phyloP scores from a whole-genome alignment of 1,140 invertebrate species.

The Batillaria attramentaria region DNA sequence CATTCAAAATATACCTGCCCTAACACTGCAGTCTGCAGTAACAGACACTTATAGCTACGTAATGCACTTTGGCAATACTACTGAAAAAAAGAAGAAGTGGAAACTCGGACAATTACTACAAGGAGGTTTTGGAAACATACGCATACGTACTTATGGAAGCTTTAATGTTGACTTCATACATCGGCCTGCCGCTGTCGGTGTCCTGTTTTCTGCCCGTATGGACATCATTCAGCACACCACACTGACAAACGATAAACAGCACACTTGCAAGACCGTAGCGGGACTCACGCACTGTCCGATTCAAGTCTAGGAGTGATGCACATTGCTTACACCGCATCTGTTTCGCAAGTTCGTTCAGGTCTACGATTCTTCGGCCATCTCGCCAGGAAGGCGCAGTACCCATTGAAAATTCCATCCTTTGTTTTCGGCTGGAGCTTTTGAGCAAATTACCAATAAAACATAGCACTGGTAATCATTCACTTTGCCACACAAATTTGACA shows the following conservation, averaged over 20 bases:
- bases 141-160: conserved; percentile 22
- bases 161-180: conserved; percentile 25
- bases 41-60: too few relatives aligned
- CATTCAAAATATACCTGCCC: too few relatives aligned
- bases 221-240: conserved; percentile 21
- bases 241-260: conserved; percentile 27
- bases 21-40: too few relatives aligned
- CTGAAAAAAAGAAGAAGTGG: too few relatives aligned
- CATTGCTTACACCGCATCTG: conserved; percentile 29
- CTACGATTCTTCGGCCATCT: conserved; percentile 11
- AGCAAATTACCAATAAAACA: too few relatives aligned
- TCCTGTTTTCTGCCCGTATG: conserved; percentile 23
- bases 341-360: conserved; percentile 9
- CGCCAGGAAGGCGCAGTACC: neutral
- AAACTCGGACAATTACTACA: too few relatives aligned
- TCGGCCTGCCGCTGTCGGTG: neutral
- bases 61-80: too few relatives aligned
- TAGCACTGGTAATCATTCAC: neutral
- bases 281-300: conserved; percentile 9
- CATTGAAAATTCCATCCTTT: neutral
- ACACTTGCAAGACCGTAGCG: conserved; percentile 15
- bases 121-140: too few relatives aligned
- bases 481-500: too few relatives aligned
- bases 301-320: conserved; percentile 15
- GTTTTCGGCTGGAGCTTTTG: neutral